Percentiles rank a stretch among this genome's conserved stretches.
Evolutionary conservation across 2,888 invertebrate species (phyloP).

Genomic region (Hetaerina titia): DNA sequence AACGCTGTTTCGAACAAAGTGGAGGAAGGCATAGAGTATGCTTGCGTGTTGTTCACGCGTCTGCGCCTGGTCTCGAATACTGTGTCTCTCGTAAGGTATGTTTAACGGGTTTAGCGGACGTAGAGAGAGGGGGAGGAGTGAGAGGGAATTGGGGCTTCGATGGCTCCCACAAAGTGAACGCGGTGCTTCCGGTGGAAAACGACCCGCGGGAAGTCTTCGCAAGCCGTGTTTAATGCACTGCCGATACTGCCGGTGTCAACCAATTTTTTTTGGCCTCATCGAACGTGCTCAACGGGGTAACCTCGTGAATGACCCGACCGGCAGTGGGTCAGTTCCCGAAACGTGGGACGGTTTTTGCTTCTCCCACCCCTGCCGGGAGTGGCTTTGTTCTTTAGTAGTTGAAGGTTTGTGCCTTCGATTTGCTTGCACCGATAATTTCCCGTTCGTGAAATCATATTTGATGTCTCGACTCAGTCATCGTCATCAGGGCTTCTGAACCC

Average conservation of each 20-base stretch:
- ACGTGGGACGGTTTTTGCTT: not conserved
- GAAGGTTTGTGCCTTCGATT: no score
- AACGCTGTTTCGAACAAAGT: not conserved
- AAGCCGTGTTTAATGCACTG: not conserved
- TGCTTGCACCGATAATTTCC: no score
- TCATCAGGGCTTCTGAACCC: no score
- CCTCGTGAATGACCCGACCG: not conserved
- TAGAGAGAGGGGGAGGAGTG: not conserved
- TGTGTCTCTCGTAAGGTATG: not conserved
- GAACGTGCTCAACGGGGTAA: not conserved
- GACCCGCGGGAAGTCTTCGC: not conserved
- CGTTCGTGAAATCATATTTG: no score
- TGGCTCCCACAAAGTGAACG: not conserved
- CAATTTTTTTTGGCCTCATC: not conserved
- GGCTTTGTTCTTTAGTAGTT: no score
- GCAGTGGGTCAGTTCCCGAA: not conserved
- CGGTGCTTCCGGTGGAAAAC: not conserved
- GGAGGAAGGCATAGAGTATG: not conserved
- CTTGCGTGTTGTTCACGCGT: not conserved
- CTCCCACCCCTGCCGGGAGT: not conserved
- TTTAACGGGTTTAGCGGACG: not conserved
- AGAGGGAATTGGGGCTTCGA: not conserved
- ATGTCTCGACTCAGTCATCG: no score
- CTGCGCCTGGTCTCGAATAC: not conserved
- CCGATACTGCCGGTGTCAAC: not conserved